These are phyloP conservation scores for Mylabris sibirica DNA, from an alignment of 2,888 invertebrate genomes.

Conservation along the genomic window DNA sequence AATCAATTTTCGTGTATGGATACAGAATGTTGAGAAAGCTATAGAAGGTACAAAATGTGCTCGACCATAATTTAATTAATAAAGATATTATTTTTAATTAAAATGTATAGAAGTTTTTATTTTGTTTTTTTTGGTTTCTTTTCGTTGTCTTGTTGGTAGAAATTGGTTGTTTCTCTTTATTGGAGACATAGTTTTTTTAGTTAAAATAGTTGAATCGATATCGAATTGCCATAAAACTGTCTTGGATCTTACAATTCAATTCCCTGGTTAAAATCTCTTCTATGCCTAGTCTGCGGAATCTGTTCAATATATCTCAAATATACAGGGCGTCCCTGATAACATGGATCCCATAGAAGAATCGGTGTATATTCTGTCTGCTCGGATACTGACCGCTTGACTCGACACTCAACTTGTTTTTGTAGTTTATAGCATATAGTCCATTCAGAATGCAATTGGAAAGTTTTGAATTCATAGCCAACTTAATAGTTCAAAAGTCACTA, in stretches of 20 bases:
- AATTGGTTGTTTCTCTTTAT: slow-evolving; percentile 14
- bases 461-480: too few species aligned
- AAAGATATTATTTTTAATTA: not conserved
- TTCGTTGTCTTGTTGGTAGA: slow-evolving; percentile 1
- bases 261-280: slow-evolving; percentile 50
- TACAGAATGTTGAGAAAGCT: slow-evolving; percentile 58
- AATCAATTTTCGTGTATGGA: slow-evolving; percentile 72
- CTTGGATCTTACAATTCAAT: slow-evolving; percentile 54
- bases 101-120: too few species aligned
- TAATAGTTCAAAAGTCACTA: too few species aligned
- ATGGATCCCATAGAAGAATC: not conserved
- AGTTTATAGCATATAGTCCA: too few species aligned
- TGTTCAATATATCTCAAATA: slow-evolving; percentile 29
- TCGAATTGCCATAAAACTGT: slow-evolving; percentile 60
- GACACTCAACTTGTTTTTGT: too few species aligned
- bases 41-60: slow-evolving; percentile 61
- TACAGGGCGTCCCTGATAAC: not conserved
- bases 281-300: slow-evolving; percentile 36
- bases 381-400: too few species aligned
- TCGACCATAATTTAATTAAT: not conserved
- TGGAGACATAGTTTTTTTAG: slow-evolving; percentile 41
- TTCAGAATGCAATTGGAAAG: too few species aligned
- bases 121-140: not conserved
- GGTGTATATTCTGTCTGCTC: not conserved
- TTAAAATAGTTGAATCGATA: slow-evolving; percentile 39